Conservation (phyloP, 2,888 invertebrate species). For the Diaphora mendica region DNA sequence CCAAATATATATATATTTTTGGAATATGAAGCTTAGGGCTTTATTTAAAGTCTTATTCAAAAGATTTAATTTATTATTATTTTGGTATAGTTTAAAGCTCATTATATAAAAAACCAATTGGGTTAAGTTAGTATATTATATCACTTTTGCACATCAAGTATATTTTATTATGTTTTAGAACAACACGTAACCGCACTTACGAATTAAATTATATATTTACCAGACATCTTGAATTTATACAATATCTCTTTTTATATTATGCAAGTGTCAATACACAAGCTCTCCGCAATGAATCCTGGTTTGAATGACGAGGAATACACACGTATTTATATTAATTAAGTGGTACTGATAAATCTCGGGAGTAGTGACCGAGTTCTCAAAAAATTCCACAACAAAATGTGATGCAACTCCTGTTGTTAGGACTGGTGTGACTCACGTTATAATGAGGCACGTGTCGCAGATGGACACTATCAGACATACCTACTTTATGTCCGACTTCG, state of each 20-base stretch:
- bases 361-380: conserved; percentile 5
- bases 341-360: neutral
- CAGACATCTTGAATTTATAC: neutral
- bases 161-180: neutral
- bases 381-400: neutral
- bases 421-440: neutral
- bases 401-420: conserved; percentile 3
- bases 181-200: neutral
- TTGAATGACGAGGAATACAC: conserved; percentile 1
- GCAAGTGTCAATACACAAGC: neutral
- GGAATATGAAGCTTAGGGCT: too few species aligned
- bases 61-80: too few species aligned
- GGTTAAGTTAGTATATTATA: too few species aligned
- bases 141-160: too few species aligned
- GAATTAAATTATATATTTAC: neutral
- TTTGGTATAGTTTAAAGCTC: too few species aligned
- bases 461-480: neutral
- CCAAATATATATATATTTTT: too few species aligned
- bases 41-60: too few species aligned
- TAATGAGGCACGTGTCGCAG: neutral
- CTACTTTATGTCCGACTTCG: neutral
- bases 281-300: neutral
- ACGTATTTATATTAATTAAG: conserved; percentile 1
- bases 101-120: too few species aligned
- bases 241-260: neutral